Base-by-base conservation (phyloP, 2,113 vertebrate genomes). In the Phylloscopus whistleri region DNA sequence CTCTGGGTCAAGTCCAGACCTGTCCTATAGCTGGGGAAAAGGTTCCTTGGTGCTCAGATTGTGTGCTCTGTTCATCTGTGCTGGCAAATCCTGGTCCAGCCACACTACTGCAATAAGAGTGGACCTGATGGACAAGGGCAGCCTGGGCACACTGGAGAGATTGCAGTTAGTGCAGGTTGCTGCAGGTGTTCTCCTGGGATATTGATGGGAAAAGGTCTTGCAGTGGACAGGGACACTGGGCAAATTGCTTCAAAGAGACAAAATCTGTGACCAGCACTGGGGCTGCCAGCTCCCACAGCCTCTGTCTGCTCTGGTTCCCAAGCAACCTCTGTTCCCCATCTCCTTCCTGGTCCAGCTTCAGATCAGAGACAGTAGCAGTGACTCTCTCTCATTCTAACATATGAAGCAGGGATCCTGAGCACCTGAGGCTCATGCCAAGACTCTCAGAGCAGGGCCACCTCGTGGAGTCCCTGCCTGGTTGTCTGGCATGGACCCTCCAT, bases 361-460 rank as follows among this genome's bases (percentile, higher is more conserved):
- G 26, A 13, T 82, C 3, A 8, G 5, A 52, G 31, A 39, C 24
- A 52, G 35, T 2, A 22, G 20, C 58, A 76, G 60, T 1, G 4
- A 64, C 9, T 5, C 13, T 52, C 33, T 70, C 16, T 49, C 44
- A 51, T 55, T 58, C 26, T 22, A 48, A 27, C 11, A 6, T 10
- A 1, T 10, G 14, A 41, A 55, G 8, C 0, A 0, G 20, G 4
- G 5, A 23, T 56, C 20, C 16, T 0, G 0, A 73, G 73, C 2
- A 10, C 16, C 35, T 1, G 1, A 56, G n/a, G 9, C n/a, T 44
- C 8, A 1, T 11, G 15, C 33, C 0, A 6, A 46, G 35, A 28
- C 26, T 69, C 18, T 18, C 2, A 3, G n/a, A 33, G 20, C 9
- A 17, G 1, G 1, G 16, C 7, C 1, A 1, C 49, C 28, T 37